These are phyloP conservation scores for Arion vulgaris DNA, from an alignment of 1,140 invertebrate genomes.

Conservation along the genomic window DNA sequence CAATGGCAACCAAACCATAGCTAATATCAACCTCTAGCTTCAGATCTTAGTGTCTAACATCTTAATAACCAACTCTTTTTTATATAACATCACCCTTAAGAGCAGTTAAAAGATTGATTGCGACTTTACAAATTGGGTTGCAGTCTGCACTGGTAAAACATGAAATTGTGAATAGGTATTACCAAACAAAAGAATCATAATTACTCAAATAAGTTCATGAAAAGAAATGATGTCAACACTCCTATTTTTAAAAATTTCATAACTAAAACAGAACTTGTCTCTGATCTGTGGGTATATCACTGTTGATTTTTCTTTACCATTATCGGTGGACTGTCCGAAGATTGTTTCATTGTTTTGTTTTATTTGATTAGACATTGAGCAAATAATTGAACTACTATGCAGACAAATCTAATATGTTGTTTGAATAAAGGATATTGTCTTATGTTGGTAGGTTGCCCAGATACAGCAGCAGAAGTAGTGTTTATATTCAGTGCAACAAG, in stretches of 20 bases:
- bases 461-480: too few species aligned
- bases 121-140: neutral
- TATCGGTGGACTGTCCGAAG: neutral
- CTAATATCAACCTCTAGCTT: neutral
- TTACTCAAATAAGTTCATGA: neutral
- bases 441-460: too few species aligned
- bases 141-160: neutral
- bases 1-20: neutral
- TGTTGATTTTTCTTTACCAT: neutral
- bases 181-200: neutral
- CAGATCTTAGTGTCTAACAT: neutral
- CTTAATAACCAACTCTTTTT: neutral
- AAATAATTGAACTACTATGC: neutral
- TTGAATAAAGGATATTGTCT: neutral
- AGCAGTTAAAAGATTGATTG: neutral
- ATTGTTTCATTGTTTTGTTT: neutral
- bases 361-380: neutral
- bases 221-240: neutral
- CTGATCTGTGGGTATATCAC: neutral
- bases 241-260: neutral
- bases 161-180: neutral
- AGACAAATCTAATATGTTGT: neutral
- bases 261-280: neutral
- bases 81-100: neutral
- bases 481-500: too few species aligned